phyloP scores from a whole-genome alignment of 2,888 invertebrate species.

The Luffia ferchaultella region DNA sequence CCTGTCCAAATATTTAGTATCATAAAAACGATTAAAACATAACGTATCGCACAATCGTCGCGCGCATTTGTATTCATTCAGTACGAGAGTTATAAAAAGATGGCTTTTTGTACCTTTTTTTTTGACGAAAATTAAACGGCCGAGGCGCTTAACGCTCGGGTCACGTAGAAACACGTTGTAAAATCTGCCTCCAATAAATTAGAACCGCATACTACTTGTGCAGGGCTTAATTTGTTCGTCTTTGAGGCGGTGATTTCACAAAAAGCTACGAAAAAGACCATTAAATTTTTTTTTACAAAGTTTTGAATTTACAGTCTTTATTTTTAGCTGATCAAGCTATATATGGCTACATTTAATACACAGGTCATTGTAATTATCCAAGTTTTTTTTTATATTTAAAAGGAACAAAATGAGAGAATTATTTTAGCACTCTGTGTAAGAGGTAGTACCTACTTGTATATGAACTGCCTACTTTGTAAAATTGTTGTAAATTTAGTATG shows the following conservation, averaged over 20 bases:
- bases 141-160: constrained; percentile 33
- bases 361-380: too few species aligned
- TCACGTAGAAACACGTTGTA: constrained; percentile 56
- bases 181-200: constrained; percentile 51
- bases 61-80: constrained; percentile 52
- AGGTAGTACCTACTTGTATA: too few species aligned
- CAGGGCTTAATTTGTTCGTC: constrained; percentile 6
- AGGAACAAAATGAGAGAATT: too few species aligned
- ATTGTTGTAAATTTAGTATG: too few species aligned
- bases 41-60: constrained; percentile 57
- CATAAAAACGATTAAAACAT: constrained; percentile 58
- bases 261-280: constrained; percentile 2
- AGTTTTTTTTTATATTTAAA: too few species aligned
- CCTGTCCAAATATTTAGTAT: constrained; percentile 62
- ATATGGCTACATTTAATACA: too few species aligned
- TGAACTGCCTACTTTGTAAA: too few species aligned
- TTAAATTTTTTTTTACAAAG: too few species aligned
- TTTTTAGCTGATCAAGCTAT: too few species aligned
- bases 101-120: constrained; percentile 16
- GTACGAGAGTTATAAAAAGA: constrained; percentile 49
- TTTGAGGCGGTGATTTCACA: not conserved
- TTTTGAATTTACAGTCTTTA: too few species aligned
- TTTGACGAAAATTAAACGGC: not conserved
- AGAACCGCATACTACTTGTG: constrained; percentile 25
- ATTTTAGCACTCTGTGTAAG: too few species aligned